Conservation (phyloP, 2,797 vertebrate genomes). For the Acrocephalus scirpaceus region DNA sequence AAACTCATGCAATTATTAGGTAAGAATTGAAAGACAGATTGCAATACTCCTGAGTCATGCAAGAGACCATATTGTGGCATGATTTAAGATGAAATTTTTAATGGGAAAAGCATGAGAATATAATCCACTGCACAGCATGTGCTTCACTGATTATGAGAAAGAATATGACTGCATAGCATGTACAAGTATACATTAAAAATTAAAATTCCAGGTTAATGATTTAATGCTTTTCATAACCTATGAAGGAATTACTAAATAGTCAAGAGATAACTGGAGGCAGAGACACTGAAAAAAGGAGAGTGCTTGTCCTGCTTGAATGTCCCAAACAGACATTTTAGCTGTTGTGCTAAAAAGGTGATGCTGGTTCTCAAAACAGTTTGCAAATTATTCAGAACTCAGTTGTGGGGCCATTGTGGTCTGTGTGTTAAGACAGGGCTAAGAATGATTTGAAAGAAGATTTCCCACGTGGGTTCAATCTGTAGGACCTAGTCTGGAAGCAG, state of each 20-base stretch:
- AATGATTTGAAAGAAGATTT: neutral
- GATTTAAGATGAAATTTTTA: constrained; percentile 24
- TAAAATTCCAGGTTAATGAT: constrained; percentile 10
- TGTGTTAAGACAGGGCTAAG: neutral
- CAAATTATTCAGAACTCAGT: neutral
- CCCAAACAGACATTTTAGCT: neutral
- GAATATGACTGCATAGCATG: neutral
- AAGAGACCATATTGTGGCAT: neutral
- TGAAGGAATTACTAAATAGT: neutral
- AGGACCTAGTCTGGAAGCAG: neutral
- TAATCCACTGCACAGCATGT: neutral
- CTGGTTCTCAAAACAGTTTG: neutral
- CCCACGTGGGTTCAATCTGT: neutral
- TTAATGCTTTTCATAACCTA: constrained; percentile 16
- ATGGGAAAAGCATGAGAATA: neutral
- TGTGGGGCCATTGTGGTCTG: neutral
- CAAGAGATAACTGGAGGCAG: neutral
- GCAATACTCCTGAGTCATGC: neutral
- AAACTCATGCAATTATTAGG: neutral
- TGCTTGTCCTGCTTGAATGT: neutral
- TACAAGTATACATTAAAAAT: neutral
- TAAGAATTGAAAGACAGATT: neutral
- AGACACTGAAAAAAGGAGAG: neutral
- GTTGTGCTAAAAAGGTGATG: neutral
- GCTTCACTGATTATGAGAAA: neutral